phyloP scores from a whole-genome alignment of 2,797 vertebrate species.

The Nasua narica region DNA sequence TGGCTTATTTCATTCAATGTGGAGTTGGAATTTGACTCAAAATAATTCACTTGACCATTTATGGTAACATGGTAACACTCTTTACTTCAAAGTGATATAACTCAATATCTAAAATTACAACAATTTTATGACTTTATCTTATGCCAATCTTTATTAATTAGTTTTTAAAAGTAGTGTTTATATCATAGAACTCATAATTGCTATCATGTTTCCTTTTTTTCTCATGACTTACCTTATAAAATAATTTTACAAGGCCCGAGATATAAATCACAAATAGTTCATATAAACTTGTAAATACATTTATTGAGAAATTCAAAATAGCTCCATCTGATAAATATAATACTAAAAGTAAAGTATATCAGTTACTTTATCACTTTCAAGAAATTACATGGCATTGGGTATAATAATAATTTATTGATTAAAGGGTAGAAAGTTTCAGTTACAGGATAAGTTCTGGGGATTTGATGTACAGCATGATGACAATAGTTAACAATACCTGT shows the following conservation, averaged over 20 bases:
- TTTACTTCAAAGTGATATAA: neutral
- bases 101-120: neutral
- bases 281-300: neutral
- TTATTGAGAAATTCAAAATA: neutral
- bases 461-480: neutral
- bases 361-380: neutral
- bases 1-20: neutral
- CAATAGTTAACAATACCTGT: neutral
- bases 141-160: constrained; percentile 53
- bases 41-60: neutral
- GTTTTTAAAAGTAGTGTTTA: constrained; percentile 8
- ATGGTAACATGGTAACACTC: neutral
- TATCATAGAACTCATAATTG: neutral
- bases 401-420: neutral
- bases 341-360: neutral
- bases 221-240: neutral
- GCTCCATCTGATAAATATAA: neutral
- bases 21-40: neutral
- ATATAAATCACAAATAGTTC: neutral
- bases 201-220: constrained; percentile 41
- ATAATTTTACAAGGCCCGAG: neutral
- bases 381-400: neutral
- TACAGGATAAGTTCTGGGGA: neutral
- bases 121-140: constrained; percentile 21
- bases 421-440: neutral